A percentile compares a stretch with the other conserved stretches of the same genome.
Conservation (phyloP, 2,797 vertebrate species). For the Myotis pilosus region DNA sequence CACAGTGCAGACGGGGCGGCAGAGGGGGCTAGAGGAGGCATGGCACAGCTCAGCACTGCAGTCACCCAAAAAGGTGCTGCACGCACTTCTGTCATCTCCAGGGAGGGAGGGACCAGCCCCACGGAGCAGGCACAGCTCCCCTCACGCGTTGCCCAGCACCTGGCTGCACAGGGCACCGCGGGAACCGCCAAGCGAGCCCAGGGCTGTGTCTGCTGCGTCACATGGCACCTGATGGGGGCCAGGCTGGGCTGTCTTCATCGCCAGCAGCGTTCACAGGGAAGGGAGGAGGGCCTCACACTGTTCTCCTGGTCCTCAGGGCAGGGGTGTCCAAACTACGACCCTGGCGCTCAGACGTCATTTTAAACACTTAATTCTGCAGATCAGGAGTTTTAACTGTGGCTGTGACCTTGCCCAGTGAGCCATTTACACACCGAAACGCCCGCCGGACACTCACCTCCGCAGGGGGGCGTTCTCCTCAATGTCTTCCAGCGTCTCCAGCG, state of each 20-base stretch:
- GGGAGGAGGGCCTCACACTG: background rate
- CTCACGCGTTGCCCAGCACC: background rate
- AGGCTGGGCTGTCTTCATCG: background rate
- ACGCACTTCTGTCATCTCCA: background rate
- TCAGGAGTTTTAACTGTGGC: background rate
- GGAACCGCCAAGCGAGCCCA: background rate
- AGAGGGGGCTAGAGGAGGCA: background rate
- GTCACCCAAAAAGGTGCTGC: background rate
- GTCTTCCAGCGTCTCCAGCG: conserved; percentile 98
- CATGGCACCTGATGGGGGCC: background rate
- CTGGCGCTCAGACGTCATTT: background rate
- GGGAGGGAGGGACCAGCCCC: background rate
- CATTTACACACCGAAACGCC: rapidly evolving
- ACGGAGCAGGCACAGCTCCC: background rate
- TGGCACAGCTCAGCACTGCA: background rate
- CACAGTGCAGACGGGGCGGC: rapidly evolving
- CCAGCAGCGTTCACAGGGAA: background rate
- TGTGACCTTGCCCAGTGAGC: rapidly evolving
- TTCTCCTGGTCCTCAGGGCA: background rate
- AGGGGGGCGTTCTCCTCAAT: conserved; percentile 99
- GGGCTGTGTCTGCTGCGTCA: background rate
- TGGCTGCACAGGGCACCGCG: background rate
- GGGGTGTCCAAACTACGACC: background rate
- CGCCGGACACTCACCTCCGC: conserved; percentile 87
- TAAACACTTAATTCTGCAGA: conserved; percentile 20